phyloP scores from a whole-genome alignment of 2,113 vertebrate species.

The Gopherus flavomarginatus region DNA sequence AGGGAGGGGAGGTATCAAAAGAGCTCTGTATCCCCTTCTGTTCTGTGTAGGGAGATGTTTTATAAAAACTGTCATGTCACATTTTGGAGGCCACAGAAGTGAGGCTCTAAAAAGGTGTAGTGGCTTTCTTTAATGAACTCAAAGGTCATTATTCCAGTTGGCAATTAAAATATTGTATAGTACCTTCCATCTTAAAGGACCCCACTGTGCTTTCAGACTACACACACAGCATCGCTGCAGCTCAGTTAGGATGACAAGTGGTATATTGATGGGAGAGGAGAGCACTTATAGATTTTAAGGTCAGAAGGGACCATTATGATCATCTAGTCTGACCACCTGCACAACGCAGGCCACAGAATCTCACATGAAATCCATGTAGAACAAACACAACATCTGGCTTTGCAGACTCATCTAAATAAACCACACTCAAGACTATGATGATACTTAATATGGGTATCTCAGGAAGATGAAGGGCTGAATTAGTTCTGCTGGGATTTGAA shows the following conservation, averaged over 20 bases:
- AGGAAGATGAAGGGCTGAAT: background rate
- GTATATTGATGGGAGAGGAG: background rate
- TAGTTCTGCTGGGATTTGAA: background rate
- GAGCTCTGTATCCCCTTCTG: background rate
- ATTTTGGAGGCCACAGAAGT: background rate
- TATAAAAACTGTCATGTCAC: background rate
- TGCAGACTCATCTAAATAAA: background rate
- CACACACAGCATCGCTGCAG: background rate
- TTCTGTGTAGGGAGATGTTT: background rate
- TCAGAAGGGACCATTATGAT: no score
- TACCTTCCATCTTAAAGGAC: accelerated
- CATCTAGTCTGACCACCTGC: no score
- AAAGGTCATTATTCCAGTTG: background rate
- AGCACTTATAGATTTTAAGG: background rate
- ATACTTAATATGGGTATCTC: background rate
- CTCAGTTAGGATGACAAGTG: background rate
- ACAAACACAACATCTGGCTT: background rate
- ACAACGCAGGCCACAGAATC: no score
- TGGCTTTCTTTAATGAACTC: background rate
- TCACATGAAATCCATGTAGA: background rate
- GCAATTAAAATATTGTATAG: background rate
- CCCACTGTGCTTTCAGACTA: background rate
- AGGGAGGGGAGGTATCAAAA: background rate
- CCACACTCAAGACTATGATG: background rate
- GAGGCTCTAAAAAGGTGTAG: no score